A percentile compares a stretch with the other conserved stretches of the same genome.
These are phyloP conservation scores for Pachliopta kotzebuea DNA, from an alignment of 2,888 invertebrate genomes.

Conservation along the genomic window DNA sequence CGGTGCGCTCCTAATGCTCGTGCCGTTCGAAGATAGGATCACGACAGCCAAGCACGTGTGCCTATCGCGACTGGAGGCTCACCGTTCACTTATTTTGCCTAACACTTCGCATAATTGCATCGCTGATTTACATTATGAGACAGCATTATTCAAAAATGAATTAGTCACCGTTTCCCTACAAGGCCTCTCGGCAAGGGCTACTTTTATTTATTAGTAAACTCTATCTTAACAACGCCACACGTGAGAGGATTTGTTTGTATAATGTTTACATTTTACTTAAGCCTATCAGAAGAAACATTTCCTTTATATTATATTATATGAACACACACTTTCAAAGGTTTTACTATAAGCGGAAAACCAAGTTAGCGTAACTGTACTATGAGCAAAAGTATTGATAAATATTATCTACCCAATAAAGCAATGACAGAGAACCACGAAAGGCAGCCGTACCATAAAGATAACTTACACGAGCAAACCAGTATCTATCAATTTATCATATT, in stretches of 20 bases:
- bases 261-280: constrained; percentile 3
- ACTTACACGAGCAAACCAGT: constrained; percentile 26
- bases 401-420: constrained; percentile 26
- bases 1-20: constrained; percentile 57
- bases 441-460: constrained; percentile 29
- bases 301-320: neutral
- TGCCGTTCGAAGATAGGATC: constrained; percentile 59
- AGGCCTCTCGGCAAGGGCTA: constrained; percentile 36
- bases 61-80: constrained; percentile 65
- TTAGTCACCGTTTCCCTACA: constrained; percentile 56
- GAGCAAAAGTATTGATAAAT: constrained; percentile 16
- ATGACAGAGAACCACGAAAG: constrained; percentile 27
- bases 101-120: constrained; percentile 58
- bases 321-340: neutral
- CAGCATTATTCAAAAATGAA: constrained; percentile 42
- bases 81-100: constrained; percentile 73
- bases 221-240: constrained; percentile 19
- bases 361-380: neutral
- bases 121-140: constrained; percentile 53
- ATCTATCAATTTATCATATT: constrained; percentile 31
- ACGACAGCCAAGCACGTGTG: constrained; percentile 66
- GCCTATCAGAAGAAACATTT: neutral
- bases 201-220: constrained; percentile 29
- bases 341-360: neutral
- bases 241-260: constrained; percentile 24